Evolutionary conservation across 2,797 vertebrate genomes (phyloP).

Genomic region (Pagetopsis macropterus): DNA sequence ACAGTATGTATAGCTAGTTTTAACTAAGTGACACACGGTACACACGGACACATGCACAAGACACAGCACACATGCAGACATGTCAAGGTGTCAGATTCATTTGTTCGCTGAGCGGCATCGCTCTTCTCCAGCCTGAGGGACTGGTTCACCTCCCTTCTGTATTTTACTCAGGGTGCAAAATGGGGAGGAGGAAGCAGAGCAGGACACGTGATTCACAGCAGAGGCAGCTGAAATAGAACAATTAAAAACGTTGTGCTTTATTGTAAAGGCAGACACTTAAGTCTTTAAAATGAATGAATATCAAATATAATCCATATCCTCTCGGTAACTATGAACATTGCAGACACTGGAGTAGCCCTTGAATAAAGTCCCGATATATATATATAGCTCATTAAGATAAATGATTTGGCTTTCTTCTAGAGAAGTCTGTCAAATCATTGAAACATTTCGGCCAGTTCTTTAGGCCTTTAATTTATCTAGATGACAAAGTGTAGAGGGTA

Average conservation of each 20-base stretch:
- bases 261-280: conserved; percentile 37
- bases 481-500: conserved; percentile 61
- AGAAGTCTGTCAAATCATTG: conserved; percentile 62
- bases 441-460: conserved; percentile 67
- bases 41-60: conserved; percentile 67
- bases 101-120: conserved; percentile 65
- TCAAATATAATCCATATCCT: conserved; percentile 60
- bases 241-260: conserved; percentile 37
- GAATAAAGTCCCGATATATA: conserved; percentile 60
- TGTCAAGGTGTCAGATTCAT: conserved; percentile 70
- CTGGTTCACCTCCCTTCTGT: conserved; percentile 83
- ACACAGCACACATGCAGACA: conserved; percentile 72
- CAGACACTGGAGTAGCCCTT: conserved; percentile 50
- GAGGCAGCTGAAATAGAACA: conserved; percentile 54
- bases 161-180: conserved; percentile 89
- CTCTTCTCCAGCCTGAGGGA: conserved; percentile 66
- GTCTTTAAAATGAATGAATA: conserved; percentile 50
- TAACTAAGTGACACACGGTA: conserved; percentile 57
- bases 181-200: conserved; percentile 82
- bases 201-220: conserved; percentile 71
- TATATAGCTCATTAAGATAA: conserved; percentile 65
- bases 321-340: conserved; percentile 44
- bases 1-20: conserved; percentile 62
- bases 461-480: conserved; percentile 66
- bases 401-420: conserved; percentile 69